These are phyloP conservation scores for Podarcis lilfordi DNA, from an alignment of 2,797 vertebrate genomes.

Conservation along the genomic window DNA sequence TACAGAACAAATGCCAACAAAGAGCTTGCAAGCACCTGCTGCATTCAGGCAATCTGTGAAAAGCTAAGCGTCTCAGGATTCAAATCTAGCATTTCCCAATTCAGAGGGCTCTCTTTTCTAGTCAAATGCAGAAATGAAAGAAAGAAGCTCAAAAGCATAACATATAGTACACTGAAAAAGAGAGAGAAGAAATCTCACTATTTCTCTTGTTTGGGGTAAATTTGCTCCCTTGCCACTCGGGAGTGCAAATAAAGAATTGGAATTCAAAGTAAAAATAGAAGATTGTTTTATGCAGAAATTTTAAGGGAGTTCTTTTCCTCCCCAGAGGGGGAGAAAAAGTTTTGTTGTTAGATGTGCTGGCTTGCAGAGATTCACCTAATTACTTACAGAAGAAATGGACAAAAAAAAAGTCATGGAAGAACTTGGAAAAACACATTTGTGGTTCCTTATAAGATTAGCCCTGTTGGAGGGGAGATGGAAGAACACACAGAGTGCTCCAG, in stretches of 20 bases:
- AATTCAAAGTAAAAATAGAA: not conserved
- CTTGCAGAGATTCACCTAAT: not conserved
- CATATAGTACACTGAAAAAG: not conserved
- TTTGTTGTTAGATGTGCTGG: not conserved
- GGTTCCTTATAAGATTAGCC: not conserved
- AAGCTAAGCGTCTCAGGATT: rapidly evolving
- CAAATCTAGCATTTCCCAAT: not conserved
- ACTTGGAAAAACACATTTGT: not conserved
- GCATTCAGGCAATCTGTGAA: not conserved
- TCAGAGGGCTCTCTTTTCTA: not conserved
- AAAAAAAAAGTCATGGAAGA: not conserved
- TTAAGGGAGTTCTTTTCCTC: not conserved
- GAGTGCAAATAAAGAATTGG: not conserved
- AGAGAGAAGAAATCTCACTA: not conserved
- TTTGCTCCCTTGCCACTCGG: not conserved
- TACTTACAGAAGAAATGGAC: not conserved
- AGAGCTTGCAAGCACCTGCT: not conserved
- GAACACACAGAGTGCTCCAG: too few relatives aligned
- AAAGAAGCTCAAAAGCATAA: not conserved
- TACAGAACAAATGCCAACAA: not conserved
- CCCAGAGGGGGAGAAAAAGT: not conserved
- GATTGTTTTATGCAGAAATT: not conserved
- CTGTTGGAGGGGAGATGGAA: too few relatives aligned
- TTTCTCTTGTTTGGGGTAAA: not conserved
- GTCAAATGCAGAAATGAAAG: rapidly evolving